Evolutionary conservation across 1,140 invertebrate genomes (phyloP), one percentile per base, ranked within the genome.

Genomic region (Octopus sinensis): DNA sequence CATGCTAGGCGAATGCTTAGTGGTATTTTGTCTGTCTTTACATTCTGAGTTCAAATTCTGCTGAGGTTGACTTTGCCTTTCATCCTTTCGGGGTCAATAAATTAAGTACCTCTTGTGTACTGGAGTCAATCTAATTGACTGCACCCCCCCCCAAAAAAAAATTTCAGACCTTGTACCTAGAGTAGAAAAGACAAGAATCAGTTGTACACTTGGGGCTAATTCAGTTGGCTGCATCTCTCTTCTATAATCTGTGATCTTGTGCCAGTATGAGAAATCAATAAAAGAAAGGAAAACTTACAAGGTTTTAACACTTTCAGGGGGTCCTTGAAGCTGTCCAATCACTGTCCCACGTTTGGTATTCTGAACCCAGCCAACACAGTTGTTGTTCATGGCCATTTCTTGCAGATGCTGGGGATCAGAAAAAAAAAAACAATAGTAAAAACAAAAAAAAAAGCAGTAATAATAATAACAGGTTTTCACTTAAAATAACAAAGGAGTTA

Each of bases 291-390:
- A 52, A 62, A 30, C 92, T 93, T 92, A 95, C 94, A 96, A 95
- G 86, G 92, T 85, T 76, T 93, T 90, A 23, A 96, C 86, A 89
- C 94, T 93, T 3, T 91, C 87, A 78, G 89, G 84, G 9, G 92
- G 90, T 68, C 95, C 95, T 91, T 96, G 92, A 43, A 95, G 86
- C 79, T 92, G 91, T 13, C 95, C 95, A 53, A 93, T 86, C 2
- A 96, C 95, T 6, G 95, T 95, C n/a, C 92, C 93, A 78, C 90
- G 83, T 3, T 91, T 84, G 0, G 95, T 95, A 87, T 96, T 96
- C 91, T 93, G 94, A 84, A 94, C 95, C 94, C 94, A 96, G 23
- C 95, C 95, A 85, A 91, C 92, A 2, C 96, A 84, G 5, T 92
- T 92, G 23, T 95, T 89, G 85, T 93, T 92, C 80, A 93, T 92